Evolutionary conservation across 2,888 invertebrate species (phyloP).

Genomic region (Drosophila gaucha): DNA sequence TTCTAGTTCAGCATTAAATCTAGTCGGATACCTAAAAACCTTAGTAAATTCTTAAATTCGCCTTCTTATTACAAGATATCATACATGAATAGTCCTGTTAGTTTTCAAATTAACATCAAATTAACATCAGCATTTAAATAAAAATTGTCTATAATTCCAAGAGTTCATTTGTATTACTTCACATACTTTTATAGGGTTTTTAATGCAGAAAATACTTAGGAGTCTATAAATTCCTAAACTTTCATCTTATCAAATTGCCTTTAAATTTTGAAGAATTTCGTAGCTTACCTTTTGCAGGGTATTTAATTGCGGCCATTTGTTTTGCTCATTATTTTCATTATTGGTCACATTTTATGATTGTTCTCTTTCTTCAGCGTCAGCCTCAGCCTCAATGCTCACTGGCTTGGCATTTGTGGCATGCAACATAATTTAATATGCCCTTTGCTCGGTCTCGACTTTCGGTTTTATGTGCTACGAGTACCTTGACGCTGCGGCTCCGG

Average conservation of each 20-base stretch:
- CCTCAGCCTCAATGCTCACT: constrained; percentile 9
- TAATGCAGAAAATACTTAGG: no score
- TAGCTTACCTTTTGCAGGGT: constrained; percentile 23
- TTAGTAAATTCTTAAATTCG: neutral
- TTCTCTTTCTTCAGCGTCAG: constrained; percentile 5
- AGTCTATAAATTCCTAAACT: no score
- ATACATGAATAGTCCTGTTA: no score
- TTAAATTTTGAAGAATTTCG: neutral
- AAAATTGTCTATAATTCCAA: no score
- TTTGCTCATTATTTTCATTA: constrained; percentile 67
- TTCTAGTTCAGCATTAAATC: no score
- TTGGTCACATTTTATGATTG: constrained; percentile 74
- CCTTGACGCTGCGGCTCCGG: constrained; percentile 28
- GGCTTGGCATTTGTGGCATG: constrained; percentile 67
- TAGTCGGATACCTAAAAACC: no score
- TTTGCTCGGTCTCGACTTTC: constrained; percentile 12
- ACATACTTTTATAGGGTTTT: no score
- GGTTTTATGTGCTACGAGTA: constrained; percentile 40
- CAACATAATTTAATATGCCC: constrained; percentile 68
- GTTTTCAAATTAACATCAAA: no score
- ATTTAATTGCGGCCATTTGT: constrained; percentile 47
- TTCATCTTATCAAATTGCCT: no score
- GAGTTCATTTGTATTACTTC: no score
- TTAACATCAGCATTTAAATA: no score
- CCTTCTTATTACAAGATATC: no score